These are phyloP conservation scores for Cephalopterus ornatus DNA, from an alignment of 2,113 vertebrate genomes.

Conservation along the genomic window DNA sequence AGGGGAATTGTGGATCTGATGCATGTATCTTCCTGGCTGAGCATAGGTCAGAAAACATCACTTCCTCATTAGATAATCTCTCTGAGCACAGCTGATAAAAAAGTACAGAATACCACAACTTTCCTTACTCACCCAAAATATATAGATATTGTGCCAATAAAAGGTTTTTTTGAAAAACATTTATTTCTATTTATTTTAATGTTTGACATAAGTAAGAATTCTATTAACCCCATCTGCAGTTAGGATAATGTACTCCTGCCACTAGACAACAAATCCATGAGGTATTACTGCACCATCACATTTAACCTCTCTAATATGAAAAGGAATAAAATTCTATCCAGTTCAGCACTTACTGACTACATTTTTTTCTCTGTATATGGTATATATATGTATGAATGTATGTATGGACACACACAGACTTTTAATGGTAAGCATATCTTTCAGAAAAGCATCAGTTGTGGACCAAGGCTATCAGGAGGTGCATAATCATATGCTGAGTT, in stretches of 20 bases:
- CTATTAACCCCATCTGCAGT: neutral
- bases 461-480: neutral
- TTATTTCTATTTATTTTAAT: neutral
- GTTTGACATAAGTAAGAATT: neutral
- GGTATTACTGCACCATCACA: neutral
- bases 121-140: neutral
- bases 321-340: neutral
- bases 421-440: neutral
- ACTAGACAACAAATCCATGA: neutral
- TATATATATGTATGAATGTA: neutral
- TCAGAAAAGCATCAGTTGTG: neutral
- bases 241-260: neutral
- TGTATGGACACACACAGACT: neutral
- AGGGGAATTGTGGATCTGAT: neutral
- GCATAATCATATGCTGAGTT: neutral
- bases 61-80: neutral
- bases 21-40: neutral
- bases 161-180: neutral
- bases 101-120: neutral
- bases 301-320: neutral
- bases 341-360: neutral
- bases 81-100: neutral
- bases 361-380: neutral
- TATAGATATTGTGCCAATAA: neutral
- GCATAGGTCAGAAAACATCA: accelerated